Evolutionary conservation across 2,888 invertebrate genomes (phyloP).

Genomic region (Lissonota sp.): DNA sequence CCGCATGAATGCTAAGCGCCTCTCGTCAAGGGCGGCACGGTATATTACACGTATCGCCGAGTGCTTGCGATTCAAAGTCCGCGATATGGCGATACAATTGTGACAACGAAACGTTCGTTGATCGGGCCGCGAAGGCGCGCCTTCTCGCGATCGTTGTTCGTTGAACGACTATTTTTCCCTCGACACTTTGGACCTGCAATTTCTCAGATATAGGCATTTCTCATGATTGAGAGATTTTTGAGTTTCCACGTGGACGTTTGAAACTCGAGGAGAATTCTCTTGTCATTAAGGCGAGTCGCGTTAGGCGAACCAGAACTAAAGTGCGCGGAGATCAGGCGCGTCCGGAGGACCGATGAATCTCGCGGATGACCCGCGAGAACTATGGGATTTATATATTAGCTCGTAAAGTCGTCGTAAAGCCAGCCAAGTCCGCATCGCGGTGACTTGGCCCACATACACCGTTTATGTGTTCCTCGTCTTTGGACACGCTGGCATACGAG

Average conservation of each 20-base stretch:
- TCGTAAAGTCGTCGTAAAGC: slow-evolving; percentile 77
- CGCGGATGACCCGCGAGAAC: slow-evolving; percentile 55
- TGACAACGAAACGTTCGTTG: slow-evolving; percentile 67
- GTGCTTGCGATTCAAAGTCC: slow-evolving; percentile 16
- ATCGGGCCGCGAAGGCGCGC: slow-evolving; percentile 70
- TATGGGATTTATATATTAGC: slow-evolving; percentile 76
- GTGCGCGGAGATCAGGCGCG: slow-evolving; percentile 17
- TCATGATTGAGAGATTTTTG: background rate
- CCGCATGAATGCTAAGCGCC: slow-evolving; percentile 75
- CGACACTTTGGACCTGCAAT: background rate
- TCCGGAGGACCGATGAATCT: slow-evolving; percentile 30
- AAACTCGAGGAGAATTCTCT: background rate
- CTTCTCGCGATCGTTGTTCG: slow-evolving; percentile 3
- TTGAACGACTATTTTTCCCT: background rate
- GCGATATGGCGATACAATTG: slow-evolving; percentile 41
- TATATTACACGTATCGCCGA: slow-evolving; percentile 17
- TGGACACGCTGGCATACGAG: background rate
- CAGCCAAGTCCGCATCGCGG: slow-evolving; percentile 64
- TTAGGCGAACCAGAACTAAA: slow-evolving; percentile 7
- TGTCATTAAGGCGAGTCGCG: background rate
- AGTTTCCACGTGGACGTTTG: background rate
- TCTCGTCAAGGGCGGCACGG: slow-evolving; percentile 71
- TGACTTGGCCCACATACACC: slow-evolving; percentile 78
- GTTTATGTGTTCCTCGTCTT: slow-evolving; percentile 58
- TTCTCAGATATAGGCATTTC: background rate